phyloP scores from a whole-genome alignment of 2,113 vertebrate genomes.

The Channa maculata region DNA sequence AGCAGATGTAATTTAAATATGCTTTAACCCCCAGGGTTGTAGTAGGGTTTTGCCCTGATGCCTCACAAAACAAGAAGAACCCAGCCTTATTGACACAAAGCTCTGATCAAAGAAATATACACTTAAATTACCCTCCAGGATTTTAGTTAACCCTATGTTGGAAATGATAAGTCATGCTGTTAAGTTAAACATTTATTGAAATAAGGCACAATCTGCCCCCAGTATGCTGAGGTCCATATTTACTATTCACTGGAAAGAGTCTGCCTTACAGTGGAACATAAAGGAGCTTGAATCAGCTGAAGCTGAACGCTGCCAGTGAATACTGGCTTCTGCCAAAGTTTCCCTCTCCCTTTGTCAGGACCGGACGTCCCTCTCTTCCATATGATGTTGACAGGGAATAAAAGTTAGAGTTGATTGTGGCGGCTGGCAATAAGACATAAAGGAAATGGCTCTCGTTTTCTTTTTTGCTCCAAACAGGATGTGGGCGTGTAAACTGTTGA shows the following conservation, averaged over 20 bases:
- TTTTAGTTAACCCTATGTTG: neutral
- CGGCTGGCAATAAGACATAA: constrained; percentile 72
- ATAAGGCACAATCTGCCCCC: neutral
- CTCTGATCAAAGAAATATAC: neutral
- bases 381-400: constrained; percentile 37
- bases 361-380: constrained; percentile 18
- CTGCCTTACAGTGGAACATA: constrained; percentile 9
- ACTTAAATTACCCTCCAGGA: no score
- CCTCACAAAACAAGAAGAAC: no score
- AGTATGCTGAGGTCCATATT: neutral
- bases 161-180: neutral
- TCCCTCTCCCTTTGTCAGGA: constrained; percentile 27
- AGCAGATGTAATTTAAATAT: constrained; percentile 25
- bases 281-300: constrained; percentile 20
- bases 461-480: constrained; percentile 88
- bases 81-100: neutral
- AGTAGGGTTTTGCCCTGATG: no score
- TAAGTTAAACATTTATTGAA: neutral
- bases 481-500: constrained; percentile 86
- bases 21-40: constrained; percentile 12
- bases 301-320: constrained; percentile 30
- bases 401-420: constrained; percentile 57
- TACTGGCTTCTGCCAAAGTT: constrained; percentile 16
- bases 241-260: constrained; percentile 21
- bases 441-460: constrained; percentile 83